Evolutionary conservation across 2,888 invertebrate genomes (phyloP).

Genomic region (Ophonus ardosiacus): DNA sequence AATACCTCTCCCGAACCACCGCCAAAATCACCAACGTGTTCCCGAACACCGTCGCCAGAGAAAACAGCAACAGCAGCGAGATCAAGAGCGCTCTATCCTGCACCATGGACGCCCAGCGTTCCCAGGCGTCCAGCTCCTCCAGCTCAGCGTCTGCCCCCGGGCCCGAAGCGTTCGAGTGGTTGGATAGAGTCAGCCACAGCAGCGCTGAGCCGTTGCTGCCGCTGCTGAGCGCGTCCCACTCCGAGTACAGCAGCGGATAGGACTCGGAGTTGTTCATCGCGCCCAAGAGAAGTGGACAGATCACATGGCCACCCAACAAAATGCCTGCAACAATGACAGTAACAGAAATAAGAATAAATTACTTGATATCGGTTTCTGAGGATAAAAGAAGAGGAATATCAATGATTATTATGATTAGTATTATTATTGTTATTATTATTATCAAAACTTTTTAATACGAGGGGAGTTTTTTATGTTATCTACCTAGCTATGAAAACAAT

Average conservation of each 20-base stretch:
- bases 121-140: constrained; percentile 74
- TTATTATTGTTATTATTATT: no score
- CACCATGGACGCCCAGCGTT: constrained; percentile 77
- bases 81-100: constrained; percentile 87
- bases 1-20: constrained; percentile 93
- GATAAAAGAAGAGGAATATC: no score
- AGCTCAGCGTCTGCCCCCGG: constrained; percentile 67
- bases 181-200: neutral
- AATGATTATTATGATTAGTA: no score
- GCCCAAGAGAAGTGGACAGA: constrained; percentile 19
- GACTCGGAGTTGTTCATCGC: constrained; percentile 66
- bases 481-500: no score
- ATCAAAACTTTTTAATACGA: no score
- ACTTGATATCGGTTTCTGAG: no score
- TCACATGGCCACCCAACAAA: constrained; percentile 49
- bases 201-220: constrained; percentile 65
- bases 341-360: neutral
- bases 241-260: constrained; percentile 65
- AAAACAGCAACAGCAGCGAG: constrained; percentile 90
- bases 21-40: constrained; percentile 96
- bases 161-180: constrained; percentile 21
- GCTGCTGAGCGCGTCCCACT: constrained; percentile 58
- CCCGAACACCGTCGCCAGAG: constrained; percentile 95
- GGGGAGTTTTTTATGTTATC: no score
- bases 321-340: constrained; percentile 35